Evolutionary conservation across 1,140 invertebrate species (phyloP).

Genomic region (Cydia fagiglandana): DNA sequence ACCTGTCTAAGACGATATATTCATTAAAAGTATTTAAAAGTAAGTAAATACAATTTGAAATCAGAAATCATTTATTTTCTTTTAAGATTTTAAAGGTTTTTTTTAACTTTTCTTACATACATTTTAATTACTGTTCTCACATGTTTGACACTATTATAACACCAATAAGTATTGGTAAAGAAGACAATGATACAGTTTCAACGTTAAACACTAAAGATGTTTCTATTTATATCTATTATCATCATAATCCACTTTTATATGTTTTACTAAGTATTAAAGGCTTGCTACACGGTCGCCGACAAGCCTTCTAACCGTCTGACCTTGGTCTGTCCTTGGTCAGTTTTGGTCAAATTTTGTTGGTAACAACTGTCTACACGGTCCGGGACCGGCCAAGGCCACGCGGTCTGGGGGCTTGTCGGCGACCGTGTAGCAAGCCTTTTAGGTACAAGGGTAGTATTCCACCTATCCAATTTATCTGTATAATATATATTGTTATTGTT

Average conservation of each 20-base stretch:
- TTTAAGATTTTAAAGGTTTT: neutral
- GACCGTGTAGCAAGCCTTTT: no score
- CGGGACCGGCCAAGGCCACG: no score
- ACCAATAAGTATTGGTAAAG: neutral
- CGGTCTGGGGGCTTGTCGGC: no score
- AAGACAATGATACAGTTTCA: neutral
- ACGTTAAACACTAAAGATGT: neutral
- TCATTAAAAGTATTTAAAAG: neutral
- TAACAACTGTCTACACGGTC: no score
- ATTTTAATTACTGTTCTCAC: neutral
- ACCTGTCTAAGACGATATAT: no score
- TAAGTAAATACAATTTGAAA: neutral
- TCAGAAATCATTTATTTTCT: neutral
- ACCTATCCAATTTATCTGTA: no score
- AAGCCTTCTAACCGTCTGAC: no score
- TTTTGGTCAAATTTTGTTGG: no score
- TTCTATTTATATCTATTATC: neutral
- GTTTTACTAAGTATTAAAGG: neutral
- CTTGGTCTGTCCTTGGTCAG: no score
- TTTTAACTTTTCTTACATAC: neutral
- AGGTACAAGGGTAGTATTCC: neutral
- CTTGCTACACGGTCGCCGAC: no score
- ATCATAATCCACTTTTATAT: neutral
- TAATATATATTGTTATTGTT: no score
- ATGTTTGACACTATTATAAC: neutral